These are phyloP conservation scores for Tympanuchus pallidicinctus DNA, from an alignment of 2,113 vertebrate genomes.

Conservation along the genomic window DNA sequence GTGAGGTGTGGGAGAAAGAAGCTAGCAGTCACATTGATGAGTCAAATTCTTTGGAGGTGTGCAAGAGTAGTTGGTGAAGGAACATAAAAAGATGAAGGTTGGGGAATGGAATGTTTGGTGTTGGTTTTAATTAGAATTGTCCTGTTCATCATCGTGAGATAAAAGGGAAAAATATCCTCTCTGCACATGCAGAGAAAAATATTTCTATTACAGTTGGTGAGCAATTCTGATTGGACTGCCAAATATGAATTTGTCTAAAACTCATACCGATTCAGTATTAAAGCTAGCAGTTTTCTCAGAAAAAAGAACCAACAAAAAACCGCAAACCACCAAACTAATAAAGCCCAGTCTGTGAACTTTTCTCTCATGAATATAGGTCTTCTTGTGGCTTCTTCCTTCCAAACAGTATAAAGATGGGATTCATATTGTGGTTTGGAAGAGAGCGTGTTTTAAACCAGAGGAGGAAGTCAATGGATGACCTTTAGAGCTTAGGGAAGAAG, in stretches of 20 bases:
- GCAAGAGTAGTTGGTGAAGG: not conserved
- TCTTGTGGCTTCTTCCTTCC: not conserved
- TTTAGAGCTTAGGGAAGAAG: not conserved
- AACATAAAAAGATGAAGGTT: constrained; percentile 18
- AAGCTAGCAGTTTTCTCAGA: not conserved
- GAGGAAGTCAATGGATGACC: not conserved
- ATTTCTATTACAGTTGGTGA: not conserved
- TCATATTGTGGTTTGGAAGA: rapidly evolving
- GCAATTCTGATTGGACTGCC: constrained; percentile 13
- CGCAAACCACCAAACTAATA: not conserved
- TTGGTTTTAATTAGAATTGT: constrained; percentile 60
- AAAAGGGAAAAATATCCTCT: constrained; percentile 10
- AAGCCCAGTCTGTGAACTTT: not conserved
- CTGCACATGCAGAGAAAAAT: not conserved
- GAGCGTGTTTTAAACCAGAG: not conserved
- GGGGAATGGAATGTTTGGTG: constrained; percentile 23
- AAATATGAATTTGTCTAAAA: constrained; percentile 8
- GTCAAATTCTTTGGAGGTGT: constrained; percentile 18
- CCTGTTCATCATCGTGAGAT: constrained; percentile 3
- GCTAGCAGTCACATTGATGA: constrained; percentile 15
- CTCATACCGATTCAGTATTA: not conserved
- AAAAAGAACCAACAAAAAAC: not conserved
- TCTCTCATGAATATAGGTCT: not conserved
- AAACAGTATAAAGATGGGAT: not conserved
- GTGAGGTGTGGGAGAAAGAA: constrained; percentile 25